phyloP scores from a whole-genome alignment of 2,797 vertebrate genomes.

The Argyrosomus regius region DNA sequence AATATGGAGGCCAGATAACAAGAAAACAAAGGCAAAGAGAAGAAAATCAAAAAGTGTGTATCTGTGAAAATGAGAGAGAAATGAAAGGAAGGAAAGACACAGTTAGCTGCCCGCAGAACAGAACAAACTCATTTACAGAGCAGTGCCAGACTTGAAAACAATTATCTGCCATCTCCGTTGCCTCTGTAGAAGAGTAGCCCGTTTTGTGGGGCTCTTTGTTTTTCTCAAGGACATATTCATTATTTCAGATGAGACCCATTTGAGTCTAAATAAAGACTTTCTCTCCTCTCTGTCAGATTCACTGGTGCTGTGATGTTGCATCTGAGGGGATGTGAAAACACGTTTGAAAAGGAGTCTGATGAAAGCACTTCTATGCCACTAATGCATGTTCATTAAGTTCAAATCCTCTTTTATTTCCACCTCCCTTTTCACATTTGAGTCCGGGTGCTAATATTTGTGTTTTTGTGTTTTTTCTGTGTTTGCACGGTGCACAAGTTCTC shows the following conservation, averaged over 20 bases:
- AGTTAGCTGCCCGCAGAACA: slow-evolving; percentile 76
- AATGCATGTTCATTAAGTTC: slow-evolving; percentile 83
- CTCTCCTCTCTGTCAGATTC: slow-evolving; percentile 81
- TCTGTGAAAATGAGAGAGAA: slow-evolving; percentile 58
- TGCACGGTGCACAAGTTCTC: slow-evolving; percentile 45
- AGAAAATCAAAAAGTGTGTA: slow-evolving; percentile 51
- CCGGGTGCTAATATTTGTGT: slow-evolving; percentile 65
- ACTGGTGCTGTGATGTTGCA: slow-evolving; percentile 84
- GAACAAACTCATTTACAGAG: slow-evolving; percentile 87
- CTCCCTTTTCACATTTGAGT: slow-evolving; percentile 68
- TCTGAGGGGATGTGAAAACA: slow-evolving; percentile 81
- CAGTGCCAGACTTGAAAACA: slow-evolving; percentile 86
- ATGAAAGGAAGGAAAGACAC: slow-evolving; percentile 79
- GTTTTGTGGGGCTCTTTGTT: slow-evolving; percentile 86
- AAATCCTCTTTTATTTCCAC: slow-evolving; percentile 74
- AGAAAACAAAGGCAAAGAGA: slow-evolving; percentile 76
- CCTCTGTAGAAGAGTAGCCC: slow-evolving; percentile 76
- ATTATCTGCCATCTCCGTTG: slow-evolving; percentile 85
- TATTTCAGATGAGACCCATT: slow-evolving; percentile 89
- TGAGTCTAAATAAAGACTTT: slow-evolving; percentile 85
- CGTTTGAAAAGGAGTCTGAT: slow-evolving; percentile 82
- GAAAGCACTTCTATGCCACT: slow-evolving; percentile 80
- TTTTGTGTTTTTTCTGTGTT: slow-evolving; percentile 45
- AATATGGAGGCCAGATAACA: slow-evolving; percentile 78
- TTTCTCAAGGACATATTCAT: slow-evolving; percentile 91